Percentiles rank a stretch among this genome's conserved stretches.
phyloP scores from a whole-genome alignment of 1,140 invertebrate species.

The Macrobrachium nipponense region DNA sequence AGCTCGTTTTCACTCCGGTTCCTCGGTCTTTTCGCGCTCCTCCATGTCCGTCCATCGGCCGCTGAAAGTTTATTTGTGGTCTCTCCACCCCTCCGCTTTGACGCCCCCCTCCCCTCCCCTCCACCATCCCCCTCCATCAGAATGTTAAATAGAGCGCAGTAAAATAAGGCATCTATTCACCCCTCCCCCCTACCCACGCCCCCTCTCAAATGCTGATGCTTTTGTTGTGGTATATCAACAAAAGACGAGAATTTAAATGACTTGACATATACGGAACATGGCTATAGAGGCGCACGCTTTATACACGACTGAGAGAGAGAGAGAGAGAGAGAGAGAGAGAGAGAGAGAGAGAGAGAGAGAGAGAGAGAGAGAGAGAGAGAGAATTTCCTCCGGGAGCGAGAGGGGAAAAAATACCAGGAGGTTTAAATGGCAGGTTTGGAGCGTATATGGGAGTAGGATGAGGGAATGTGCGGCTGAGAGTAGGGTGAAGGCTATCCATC shows the following conservation, averaged over 20 bases:
- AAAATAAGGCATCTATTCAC: no score
- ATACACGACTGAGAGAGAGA: neutral
- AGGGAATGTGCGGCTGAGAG: neutral
- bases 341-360: neutral
- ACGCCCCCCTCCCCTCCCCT: no score
- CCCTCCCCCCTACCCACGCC: no score
- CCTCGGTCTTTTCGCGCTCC: neutral
- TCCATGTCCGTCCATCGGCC: neutral
- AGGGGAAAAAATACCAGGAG: no score
- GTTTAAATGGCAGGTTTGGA: no score
- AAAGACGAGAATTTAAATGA: slow-evolving; percentile 8
- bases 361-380: neutral
- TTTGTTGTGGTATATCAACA: no score
- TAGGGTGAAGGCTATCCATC: neutral
- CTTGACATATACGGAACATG: slow-evolving; percentile 10
- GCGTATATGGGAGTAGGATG: neutral
- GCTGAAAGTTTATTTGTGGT: no score
- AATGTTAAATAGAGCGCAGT: no score
- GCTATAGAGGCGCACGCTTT: no score
- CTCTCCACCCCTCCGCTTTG: no score
- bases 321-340: neutral
- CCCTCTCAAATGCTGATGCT: no score
- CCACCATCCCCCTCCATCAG: no score
- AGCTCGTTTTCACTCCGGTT: neutral
- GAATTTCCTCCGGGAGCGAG: neutral